These are phyloP conservation scores for Tonatia bakeri DNA, from an alignment of 2,113 vertebrate genomes.

Conservation along the genomic window DNA sequence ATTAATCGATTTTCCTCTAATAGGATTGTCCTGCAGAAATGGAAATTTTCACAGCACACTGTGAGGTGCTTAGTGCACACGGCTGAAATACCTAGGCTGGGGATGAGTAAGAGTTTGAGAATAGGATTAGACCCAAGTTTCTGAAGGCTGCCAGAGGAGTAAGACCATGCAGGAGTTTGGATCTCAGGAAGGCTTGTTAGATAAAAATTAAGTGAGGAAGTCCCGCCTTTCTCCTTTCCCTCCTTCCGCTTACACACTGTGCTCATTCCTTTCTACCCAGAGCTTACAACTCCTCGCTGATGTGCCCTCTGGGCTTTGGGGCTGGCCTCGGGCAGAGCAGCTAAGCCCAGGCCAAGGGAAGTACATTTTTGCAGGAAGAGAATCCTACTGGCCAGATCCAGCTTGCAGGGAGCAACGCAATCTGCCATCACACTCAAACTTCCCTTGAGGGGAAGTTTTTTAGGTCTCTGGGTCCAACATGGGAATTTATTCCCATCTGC, in stretches of 20 bases:
- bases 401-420: background rate
- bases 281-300: background rate
- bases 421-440: background rate
- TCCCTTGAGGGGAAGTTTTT: too few species aligned
- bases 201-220: slow-evolving; percentile 7
- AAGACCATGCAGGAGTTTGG: background rate
- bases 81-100: background rate
- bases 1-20: slow-evolving; percentile 46
- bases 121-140: background rate
- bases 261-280: background rate
- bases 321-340: background rate
- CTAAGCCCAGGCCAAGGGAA: background rate
- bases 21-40: slow-evolving; percentile 40
- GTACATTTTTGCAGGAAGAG: background rate
- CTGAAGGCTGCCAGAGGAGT: background rate
- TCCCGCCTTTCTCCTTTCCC: background rate
- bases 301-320: background rate
- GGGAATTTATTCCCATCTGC: background rate
- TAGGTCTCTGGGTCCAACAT: background rate
- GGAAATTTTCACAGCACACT: background rate
- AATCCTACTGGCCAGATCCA: background rate
- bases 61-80: background rate
- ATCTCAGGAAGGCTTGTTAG: slow-evolving; percentile 32
- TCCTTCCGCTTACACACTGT: background rate
- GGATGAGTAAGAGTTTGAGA: slow-evolving; percentile 43